Evolutionary conservation across 2,888 invertebrate genomes (phyloP).

Genomic region (Caenorhabditis sinica): DNA sequence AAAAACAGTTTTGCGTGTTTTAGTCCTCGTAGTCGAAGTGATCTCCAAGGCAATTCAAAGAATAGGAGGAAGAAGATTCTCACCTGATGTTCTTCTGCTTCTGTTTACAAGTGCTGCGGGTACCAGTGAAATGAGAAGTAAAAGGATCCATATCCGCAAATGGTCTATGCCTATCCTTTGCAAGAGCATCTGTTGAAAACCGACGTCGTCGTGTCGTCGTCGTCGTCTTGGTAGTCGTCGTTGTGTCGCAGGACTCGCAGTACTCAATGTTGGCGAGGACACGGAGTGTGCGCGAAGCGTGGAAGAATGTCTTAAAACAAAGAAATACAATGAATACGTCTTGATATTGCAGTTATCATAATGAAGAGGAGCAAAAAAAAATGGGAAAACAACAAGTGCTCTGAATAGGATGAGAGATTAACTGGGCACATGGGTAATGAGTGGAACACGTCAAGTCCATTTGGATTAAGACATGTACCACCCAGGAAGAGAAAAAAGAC

Average conservation of each 20-base stretch:
- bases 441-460: conserved; percentile 38
- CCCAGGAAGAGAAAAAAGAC: background rate
- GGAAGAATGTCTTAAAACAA: conserved; percentile 37
- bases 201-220: conserved; percentile 58
- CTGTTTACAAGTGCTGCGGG: conserved; percentile 53
- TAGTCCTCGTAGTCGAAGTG: conserved; percentile 10
- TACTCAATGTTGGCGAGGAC: conserved; percentile 42
- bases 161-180: conserved; percentile 71
- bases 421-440: conserved; percentile 22
- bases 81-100: conserved; percentile 58
- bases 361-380: conserved; percentile 10
- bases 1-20: conserved; percentile 27
- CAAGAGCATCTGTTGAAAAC: conserved; percentile 67
- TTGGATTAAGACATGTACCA: conserved; percentile 22
- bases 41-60: too few relatives aligned
- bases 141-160: conserved; percentile 65
- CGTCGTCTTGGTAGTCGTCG: conserved; percentile 55
- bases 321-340: conserved; percentile 1
- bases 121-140: conserved; percentile 60
- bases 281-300: conserved; percentile 20
- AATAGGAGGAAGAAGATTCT: background rate
- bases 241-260: conserved; percentile 46
- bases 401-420: conserved; percentile 12
- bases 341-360: conserved; percentile 26
- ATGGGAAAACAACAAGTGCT: conserved; percentile 17